A percentile compares a stretch with the other conserved stretches of the same genome.
Conservation (phyloP, 2,797 vertebrate genomes). For the Cirrhinus mrigala region DNA sequence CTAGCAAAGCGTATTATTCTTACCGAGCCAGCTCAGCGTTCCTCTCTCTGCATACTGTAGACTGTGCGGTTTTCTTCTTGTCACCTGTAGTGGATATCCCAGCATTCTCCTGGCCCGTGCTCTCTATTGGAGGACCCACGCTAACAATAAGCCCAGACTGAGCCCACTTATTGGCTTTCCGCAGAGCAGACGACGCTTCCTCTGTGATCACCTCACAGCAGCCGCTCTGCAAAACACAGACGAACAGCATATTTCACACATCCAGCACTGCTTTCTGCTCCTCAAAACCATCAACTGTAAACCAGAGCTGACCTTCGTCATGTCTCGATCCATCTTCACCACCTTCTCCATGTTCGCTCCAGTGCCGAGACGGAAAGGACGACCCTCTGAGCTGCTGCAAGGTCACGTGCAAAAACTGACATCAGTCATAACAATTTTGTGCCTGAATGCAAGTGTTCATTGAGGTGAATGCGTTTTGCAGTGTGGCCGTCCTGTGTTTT, state of each 20-base stretch:
- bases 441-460: neutral
- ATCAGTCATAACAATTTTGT: neutral
- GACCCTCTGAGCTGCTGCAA: slow-evolving; percentile 95
- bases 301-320: slow-evolving; percentile 90
- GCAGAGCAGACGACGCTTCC: slow-evolving; percentile 91
- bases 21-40: slow-evolving; percentile 95
- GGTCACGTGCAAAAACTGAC: slow-evolving; percentile 23
- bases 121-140: slow-evolving; percentile 92
- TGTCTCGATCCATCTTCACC: slow-evolving; percentile 99
- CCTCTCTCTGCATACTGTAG: slow-evolving; percentile 92
- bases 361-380: slow-evolving; percentile 95
- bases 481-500: neutral
- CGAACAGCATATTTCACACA: neutral
- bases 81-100: slow-evolving; percentile 90
- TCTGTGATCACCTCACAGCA: slow-evolving; percentile 97
- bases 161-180: slow-evolving; percentile 98
- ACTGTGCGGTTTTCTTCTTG: slow-evolving; percentile 98
- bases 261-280: neutral
- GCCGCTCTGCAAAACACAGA: slow-evolving; percentile 82
- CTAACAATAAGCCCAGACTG: slow-evolving; percentile 98
- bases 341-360: slow-evolving; percentile 99
- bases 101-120: slow-evolving; percentile 82
- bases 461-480: neutral
- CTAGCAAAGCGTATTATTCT: neutral
- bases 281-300: neutral